Base-by-base conservation (phyloP, 2,888 invertebrate species). In the Chouioia cunea region DNA sequence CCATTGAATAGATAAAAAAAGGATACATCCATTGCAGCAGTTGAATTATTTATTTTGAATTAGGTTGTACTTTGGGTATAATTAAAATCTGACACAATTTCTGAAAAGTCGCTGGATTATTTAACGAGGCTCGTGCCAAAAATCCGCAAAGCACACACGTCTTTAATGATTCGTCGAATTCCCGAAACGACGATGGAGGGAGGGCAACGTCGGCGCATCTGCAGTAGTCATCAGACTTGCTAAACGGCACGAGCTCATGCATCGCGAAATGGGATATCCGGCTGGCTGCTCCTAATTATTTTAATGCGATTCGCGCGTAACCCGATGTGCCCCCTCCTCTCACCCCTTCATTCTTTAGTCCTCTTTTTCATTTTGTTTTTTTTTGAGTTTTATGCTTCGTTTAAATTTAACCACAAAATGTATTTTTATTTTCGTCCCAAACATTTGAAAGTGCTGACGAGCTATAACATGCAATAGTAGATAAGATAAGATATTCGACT, bases 241-340 rank as follows among this genome's bases (percentile, higher is more conserved):
- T 63, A 63, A 63, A 53, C 63, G 53, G 50, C 48, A 14, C 20
- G 20, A 12, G 22, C 15, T 15, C 27, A 15, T 15, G 56, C 27
- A 70, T 36, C 47, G 53, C 58, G 75, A 74, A 73, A 74, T 71
- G 74, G 73, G 65, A 76, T 76, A 76, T 77, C 76, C 76, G 76
- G 75, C 73, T 78, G 77, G 76, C 78, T 79, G 78, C 78, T 76
- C 77, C 78, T 80, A 81, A 81, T 82, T 81, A 81, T 81, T 81
- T 79, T 79, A 78, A 78, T 78, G 77, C 76, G 76, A 76, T 76
- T 74, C 77, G 76, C 74, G 73, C 63, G 63, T 10, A 36, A 6
- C 67, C 68, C 63, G 73, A 74, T 36, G 36, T 12, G 36, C 36
- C 12, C 6, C 36, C 36, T 36, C 27, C 6, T 27, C 27, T 27